Percentiles rank a stretch among this genome's conserved stretches.
Evolutionary conservation across 2,888 invertebrate species (phyloP).

Genomic region (Cerastis leucographa): DNA sequence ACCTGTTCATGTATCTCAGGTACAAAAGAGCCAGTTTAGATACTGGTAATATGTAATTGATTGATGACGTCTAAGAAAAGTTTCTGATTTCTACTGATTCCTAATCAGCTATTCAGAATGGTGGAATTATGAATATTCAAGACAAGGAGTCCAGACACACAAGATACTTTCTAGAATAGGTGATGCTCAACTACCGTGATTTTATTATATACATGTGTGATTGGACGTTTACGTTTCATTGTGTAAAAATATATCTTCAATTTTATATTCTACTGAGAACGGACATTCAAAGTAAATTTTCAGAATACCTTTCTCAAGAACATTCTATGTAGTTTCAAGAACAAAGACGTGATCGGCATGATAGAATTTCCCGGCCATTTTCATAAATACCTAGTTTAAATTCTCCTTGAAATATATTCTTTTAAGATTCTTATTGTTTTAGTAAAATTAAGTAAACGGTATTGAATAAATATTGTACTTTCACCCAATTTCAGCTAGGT

Average conservation of each 20-base stretch:
- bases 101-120: neutral
- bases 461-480: neutral
- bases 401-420: slow-evolving; percentile 1
- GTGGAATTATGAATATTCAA: neutral
- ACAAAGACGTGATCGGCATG: slow-evolving; percentile 38
- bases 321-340: slow-evolving; percentile 27
- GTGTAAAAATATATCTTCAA: neutral
- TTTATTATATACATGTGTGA: neutral
- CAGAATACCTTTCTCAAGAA: slow-evolving; percentile 5
- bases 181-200: neutral
- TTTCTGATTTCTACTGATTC: neutral
- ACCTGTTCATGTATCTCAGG: neutral
- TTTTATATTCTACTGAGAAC: neutral
- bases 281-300: slow-evolving; percentile 9
- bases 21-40: neutral
- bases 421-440: neutral
- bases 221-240: neutral
- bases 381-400: slow-evolving; percentile 14
- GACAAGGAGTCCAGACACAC: neutral
- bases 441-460: neutral
- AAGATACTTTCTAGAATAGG: neutral
- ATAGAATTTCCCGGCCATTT: slow-evolving; percentile 12
- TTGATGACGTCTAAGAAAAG: neutral
- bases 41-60: neutral
- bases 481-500: slow-evolving; percentile 14